Base-by-base conservation (phyloP, 1,140 invertebrate genomes). In the Apis florea region DNA sequence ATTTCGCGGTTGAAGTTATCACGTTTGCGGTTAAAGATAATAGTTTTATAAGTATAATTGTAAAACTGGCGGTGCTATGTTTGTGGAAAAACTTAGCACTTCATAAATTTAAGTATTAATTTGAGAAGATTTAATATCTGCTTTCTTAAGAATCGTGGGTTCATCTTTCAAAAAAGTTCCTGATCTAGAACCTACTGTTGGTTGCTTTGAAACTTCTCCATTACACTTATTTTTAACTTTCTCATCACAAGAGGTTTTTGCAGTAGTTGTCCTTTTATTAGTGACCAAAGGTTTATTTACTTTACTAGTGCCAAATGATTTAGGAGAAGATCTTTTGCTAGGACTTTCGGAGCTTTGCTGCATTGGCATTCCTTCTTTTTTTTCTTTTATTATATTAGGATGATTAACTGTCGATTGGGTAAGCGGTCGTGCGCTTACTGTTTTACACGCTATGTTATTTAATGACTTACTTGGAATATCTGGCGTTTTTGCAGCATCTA, bases 91-190 rank as follows among this genome's bases (percentile, higher is more conserved):
- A 74, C 79, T 59, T 75, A 81, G 49, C 49, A 53, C 31, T 82
- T 67, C 51, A 53, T 82, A 67, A 61, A 69, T 77, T 90, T 90
- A 93, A 82, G 84, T 88, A 75, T 91, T 91, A 54, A 93, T 92
- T 73, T 94, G 91, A 51, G 92, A 89, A 11, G 93, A 91, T 75
- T 93, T 92, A 72, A 94, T 91, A 68, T 93, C 93, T 6, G 91
- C 85, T 54, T 93, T 94, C 67, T 95, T 94, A 24, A 95, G 88
- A 85, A 95, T 94, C 19, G 95, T 93, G 68, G 95, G 93, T 90
- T 96, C 96, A 86, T 96, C 96, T 90, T 96, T 96, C 13, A 96
- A 92, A 88, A 96, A 97, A 0, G 96, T 97, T 17, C 95, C 95
- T 1, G 96, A 96, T 78, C 96, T 92, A 17, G 94, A 94, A 66